phyloP scores from a whole-genome alignment of 2,888 invertebrate species.

The Phortica magna region DNA sequence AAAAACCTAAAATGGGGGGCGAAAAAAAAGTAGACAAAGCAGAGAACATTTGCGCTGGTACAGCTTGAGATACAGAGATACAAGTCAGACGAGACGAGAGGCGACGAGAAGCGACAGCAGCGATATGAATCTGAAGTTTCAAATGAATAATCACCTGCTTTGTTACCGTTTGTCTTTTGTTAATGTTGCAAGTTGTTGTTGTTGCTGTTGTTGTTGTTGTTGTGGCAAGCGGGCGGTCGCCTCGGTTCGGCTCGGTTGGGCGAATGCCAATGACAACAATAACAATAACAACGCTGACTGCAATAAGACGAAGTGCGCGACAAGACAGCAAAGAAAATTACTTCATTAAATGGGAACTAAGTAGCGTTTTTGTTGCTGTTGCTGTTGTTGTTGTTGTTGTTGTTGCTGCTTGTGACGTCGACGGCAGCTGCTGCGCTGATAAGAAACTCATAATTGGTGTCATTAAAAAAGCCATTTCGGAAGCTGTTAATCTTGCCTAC shows the following conservation, averaged over 20 bases:
- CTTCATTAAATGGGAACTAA: constrained; percentile 30
- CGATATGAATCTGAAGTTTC: constrained; percentile 25
- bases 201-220: constrained; percentile 3
- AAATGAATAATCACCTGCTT: constrained; percentile 52
- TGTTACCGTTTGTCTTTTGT: constrained; percentile 31
- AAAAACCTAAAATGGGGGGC: not conserved
- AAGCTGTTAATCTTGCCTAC: constrained; percentile 69
- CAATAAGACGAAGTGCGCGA: not conserved
- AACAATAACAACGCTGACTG: not conserved
- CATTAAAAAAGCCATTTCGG: constrained; percentile 73
- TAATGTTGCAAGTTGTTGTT: constrained; percentile 8
- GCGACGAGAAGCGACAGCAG: not conserved
- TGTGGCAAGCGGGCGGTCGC: not conserved
- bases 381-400: too few species aligned
- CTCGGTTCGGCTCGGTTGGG: too few species aligned
- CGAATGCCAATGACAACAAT: not conserved
- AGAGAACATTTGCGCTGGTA: not conserved
- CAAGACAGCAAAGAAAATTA: constrained; percentile 20
- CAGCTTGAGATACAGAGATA: not conserved
- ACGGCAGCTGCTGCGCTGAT: constrained; percentile 63
- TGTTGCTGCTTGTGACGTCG: not conserved
- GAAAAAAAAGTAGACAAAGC: constrained; percentile 5
- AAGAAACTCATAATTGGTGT: constrained; percentile 74
- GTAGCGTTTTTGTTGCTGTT: not conserved
- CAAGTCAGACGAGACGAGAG: constrained; percentile 2